A percentile compares a stretch with the other conserved stretches of the same genome.
Conservation (phyloP, 1,140 invertebrate species). For the Orius laevigatus region DNA sequence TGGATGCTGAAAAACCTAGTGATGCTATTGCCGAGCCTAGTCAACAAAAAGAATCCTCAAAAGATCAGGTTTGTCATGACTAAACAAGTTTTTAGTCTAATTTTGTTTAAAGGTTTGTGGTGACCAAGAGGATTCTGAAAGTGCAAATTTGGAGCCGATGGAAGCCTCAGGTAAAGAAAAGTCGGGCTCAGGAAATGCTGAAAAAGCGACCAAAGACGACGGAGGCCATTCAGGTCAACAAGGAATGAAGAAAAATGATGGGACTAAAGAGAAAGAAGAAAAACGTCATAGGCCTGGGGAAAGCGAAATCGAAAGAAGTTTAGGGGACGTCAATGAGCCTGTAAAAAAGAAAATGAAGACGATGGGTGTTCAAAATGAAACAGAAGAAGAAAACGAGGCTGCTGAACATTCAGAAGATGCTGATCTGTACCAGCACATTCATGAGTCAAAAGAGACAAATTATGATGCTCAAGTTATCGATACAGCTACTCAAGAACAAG, state of each 20-base stretch:
- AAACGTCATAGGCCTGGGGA: slow-evolving; percentile 36
- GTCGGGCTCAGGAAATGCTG: slow-evolving; percentile 18
- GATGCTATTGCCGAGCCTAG: slow-evolving; percentile 25
- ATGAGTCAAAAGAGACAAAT: slow-evolving; percentile 45
- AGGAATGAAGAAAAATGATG: slow-evolving; percentile 18
- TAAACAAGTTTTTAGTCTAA: not conserved
- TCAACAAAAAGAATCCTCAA: slow-evolving; percentile 21
- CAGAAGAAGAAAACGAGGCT: slow-evolving; percentile 30
- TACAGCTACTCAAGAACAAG: slow-evolving; percentile 60
- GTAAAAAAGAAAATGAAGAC: slow-evolving; percentile 44
- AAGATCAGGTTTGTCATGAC: slow-evolving; percentile 23
- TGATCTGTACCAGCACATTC: slow-evolving; percentile 73
- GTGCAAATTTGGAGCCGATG: slow-evolving; percentile 19
- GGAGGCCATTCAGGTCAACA: slow-evolving; percentile 23
- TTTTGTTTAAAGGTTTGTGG: slow-evolving; percentile 8
- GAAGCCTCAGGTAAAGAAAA: slow-evolving; percentile 27
- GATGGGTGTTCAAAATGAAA: slow-evolving; percentile 31
- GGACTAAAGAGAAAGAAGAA: slow-evolving; percentile 20
- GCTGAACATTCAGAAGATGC: slow-evolving; percentile 33
- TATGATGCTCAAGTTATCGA: slow-evolving; percentile 36
- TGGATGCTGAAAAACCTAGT: slow-evolving; percentile 34
- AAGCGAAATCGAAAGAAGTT: slow-evolving; percentile 36
- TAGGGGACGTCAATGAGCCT: slow-evolving; percentile 37
- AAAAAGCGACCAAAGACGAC: slow-evolving; percentile 25
- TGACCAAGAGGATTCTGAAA: slow-evolving; percentile 24